Evolutionary conservation across 2,113 vertebrate genomes (phyloP).

Genomic region (Lipotes vexillifer): DNA sequence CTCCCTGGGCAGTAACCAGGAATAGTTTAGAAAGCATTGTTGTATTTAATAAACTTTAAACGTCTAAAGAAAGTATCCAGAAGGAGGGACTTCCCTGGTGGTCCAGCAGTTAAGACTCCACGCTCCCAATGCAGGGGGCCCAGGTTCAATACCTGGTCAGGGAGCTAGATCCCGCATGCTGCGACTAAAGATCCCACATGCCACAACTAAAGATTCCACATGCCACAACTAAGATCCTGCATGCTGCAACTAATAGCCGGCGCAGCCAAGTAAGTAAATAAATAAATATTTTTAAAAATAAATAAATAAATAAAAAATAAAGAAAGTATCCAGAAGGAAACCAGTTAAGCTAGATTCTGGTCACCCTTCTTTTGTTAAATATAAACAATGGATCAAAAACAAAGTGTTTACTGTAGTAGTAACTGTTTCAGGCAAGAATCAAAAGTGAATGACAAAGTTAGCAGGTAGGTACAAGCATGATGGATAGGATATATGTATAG

Average conservation of each 20-base stretch:
- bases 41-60: background rate
- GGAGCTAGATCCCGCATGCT: too few relatives aligned
- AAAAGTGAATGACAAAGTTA: background rate
- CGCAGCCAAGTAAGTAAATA: too few relatives aligned
- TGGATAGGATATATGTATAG: background rate
- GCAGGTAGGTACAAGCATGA: background rate
- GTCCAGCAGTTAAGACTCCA: too few relatives aligned
- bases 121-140: too few relatives aligned
- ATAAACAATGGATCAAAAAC: background rate
- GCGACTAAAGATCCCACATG: too few relatives aligned
- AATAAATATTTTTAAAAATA: too few relatives aligned
- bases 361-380: slow-evolving; percentile 22
- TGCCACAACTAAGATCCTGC: too few relatives aligned
- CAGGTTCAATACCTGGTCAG: too few relatives aligned
- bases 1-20: background rate
- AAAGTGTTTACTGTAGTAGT: background rate
- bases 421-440: slow-evolving; percentile 1
- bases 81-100: background rate
- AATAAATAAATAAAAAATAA: background rate
- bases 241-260: too few relatives aligned
- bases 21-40: background rate
- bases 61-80: background rate
- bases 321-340: background rate
- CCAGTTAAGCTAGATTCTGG: background rate
- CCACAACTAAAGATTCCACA: too few relatives aligned